Percentiles rank a stretch among this genome's conserved stretches.
Conservation (phyloP, 2,797 vertebrate genomes). For the Tinamus major region DNA sequence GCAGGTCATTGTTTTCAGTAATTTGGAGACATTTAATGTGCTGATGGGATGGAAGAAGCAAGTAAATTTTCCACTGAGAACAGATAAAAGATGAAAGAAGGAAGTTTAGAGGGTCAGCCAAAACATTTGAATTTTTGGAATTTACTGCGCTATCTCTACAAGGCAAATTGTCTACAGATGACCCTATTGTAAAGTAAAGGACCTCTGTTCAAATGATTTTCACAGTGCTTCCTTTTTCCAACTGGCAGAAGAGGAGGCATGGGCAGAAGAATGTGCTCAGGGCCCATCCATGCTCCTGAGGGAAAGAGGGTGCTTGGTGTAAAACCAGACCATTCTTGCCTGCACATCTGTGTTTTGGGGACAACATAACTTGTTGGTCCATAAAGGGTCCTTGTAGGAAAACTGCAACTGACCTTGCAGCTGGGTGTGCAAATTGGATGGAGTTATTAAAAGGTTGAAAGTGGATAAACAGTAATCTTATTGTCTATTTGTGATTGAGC, state of each 20-base stretch:
- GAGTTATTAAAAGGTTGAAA: constrained; percentile 61
- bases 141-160: background rate
- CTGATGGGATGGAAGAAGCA: background rate
- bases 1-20: background rate
- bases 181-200: background rate
- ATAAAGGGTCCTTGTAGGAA: background rate
- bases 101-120: background rate
- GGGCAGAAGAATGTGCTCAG: background rate
- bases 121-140: background rate
- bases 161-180: background rate
- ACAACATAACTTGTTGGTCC: background rate
- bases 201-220: background rate
- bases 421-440: background rate
- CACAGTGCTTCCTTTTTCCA: fast-evolving
- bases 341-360: fast-evolving
- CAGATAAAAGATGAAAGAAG: background rate
- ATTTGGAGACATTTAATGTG: background rate
- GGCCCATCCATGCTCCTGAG: background rate
- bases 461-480: constrained; percentile 56
- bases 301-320: fast-evolving
- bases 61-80: background rate
- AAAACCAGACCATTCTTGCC: background rate
- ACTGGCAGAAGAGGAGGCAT: background rate
- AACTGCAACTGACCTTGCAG: background rate
- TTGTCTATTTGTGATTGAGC: constrained; percentile 47